Conservation (phyloP, 1,140 invertebrate species). For the Ridgeia piscesae region DNA sequence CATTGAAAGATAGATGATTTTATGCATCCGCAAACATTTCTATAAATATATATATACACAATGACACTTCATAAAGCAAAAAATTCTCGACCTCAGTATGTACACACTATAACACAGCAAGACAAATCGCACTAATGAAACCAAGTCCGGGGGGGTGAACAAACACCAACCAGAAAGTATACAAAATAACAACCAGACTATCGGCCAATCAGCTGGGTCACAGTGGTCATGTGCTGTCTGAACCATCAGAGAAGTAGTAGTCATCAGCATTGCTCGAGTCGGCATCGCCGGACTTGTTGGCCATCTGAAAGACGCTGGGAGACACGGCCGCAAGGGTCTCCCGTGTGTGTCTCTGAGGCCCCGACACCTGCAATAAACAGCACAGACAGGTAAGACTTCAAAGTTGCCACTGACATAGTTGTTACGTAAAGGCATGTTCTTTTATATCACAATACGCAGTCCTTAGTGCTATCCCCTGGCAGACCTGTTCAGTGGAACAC, state of each 20-base stretch:
- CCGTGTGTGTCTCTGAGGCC: not conserved
- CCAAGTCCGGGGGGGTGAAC: not conserved
- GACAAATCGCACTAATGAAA: not conserved
- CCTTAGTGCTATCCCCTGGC: no score
- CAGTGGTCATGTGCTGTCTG: not conserved
- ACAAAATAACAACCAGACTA: not conserved
- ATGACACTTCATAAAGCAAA: not conserved
- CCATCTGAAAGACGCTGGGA: not conserved
- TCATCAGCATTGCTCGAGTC: not conserved
- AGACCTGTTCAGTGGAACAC: no score
- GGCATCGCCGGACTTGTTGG: not conserved
- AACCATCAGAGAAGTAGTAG: not conserved
- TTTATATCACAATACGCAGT: no score
- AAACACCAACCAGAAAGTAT: not conserved
- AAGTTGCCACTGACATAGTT: no score
- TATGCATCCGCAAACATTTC: not conserved
- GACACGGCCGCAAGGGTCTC: not conserved
- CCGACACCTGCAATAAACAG: not conserved
- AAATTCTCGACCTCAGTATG: not conserved
- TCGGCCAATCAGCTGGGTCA: not conserved
- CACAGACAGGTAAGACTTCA: not conserved
- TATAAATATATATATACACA: not conserved
- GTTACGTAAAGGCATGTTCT: no score
- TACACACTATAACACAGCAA: not conserved
- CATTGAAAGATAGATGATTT: not conserved